A percentile compares a stretch with the other conserved stretches of the same genome.
Conservation (phyloP, 2,113 vertebrate species). For the Halichoerus grypus region DNA sequence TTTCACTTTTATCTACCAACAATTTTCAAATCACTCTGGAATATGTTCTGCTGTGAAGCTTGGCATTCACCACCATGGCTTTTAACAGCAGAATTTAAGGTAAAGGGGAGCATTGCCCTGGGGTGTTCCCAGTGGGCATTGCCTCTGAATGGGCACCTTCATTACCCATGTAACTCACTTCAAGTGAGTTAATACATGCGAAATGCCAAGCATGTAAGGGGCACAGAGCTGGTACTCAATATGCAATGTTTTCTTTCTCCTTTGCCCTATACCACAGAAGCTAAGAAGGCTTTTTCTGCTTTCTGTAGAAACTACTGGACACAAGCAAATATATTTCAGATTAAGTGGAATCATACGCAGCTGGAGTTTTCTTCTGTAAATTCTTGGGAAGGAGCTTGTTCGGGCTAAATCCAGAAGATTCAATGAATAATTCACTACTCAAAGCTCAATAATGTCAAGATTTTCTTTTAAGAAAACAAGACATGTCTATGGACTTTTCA, state of each 20-base stretch:
- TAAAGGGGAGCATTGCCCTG: neutral
- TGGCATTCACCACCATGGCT: neutral
- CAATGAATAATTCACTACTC: slow-evolving; percentile 62
- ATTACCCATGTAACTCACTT: neutral
- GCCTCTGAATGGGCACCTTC: neutral
- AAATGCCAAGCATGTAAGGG: neutral
- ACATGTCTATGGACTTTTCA: neutral
- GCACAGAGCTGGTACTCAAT: neutral
- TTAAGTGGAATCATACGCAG: neutral
- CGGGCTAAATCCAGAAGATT: neutral
- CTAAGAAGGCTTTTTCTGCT: neutral
- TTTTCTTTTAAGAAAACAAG: slow-evolving; percentile 47
- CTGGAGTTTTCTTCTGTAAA: neutral
- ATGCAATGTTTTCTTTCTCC: neutral
- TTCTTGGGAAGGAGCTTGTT: slow-evolving; percentile 9
- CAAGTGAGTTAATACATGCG: neutral
- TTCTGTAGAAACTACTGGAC: neutral
- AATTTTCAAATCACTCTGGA: slow-evolving; percentile 57
- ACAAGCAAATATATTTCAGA: neutral
- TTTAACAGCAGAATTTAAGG: slow-evolving; percentile 27
- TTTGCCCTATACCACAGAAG: neutral
- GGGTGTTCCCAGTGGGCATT: neutral
- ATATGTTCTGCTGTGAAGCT: neutral
- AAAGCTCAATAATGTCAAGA: slow-evolving; percentile 41
- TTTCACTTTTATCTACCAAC: slow-evolving; percentile 49